Evolutionary conservation across 2,888 invertebrate genomes (phyloP), one percentile per base, ranked within the genome.

Genomic region (Drosophila meridionalis): DNA sequence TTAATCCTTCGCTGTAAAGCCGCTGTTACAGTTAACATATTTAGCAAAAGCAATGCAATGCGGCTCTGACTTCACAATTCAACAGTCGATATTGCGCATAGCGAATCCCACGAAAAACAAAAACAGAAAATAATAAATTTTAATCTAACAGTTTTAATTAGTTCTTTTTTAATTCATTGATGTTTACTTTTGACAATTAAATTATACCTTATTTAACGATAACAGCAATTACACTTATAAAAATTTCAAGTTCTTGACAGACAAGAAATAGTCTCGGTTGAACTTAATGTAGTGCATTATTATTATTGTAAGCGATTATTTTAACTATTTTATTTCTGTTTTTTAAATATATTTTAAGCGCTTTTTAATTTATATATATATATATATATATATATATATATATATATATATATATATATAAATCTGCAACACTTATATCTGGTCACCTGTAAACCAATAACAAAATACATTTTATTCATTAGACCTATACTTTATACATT

Each of bases 371-470:
- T 20, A 20, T 20, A 20, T 20, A 20, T 20, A 20, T 20, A 55
- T 38, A 63, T 47, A 64, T 28, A 28, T 28, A 9, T 40, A 47
- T 50, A 30, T 43, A 76, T 50, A 74, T 52, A 59, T 50, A 64
- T 36, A 20, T 52, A 65, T 47, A 58, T 20, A 36, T 52, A 36
- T 26, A 66, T 43, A 69, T 38, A 38, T 26, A 38, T 30, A 48
- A 50, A 34, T 34, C 76, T 55, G 74, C 73, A 74, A 84, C 78
- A 82, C 80, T 84, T 84, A 78, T 89, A 82, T 92, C 91, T 92
- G 91, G 91, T 92, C 91, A 92, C 84, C 80, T 82, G 65, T 77
- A 92, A 90, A 91, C 91, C 92, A 92, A 92, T 91, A 81, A 83
- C 73, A 87, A 78, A 64, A 78, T 79, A 85, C 30, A 26, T 67